These are phyloP conservation scores for Dexiosoma caninum DNA, from an alignment of 2,888 invertebrate genomes.

Conservation along the genomic window DNA sequence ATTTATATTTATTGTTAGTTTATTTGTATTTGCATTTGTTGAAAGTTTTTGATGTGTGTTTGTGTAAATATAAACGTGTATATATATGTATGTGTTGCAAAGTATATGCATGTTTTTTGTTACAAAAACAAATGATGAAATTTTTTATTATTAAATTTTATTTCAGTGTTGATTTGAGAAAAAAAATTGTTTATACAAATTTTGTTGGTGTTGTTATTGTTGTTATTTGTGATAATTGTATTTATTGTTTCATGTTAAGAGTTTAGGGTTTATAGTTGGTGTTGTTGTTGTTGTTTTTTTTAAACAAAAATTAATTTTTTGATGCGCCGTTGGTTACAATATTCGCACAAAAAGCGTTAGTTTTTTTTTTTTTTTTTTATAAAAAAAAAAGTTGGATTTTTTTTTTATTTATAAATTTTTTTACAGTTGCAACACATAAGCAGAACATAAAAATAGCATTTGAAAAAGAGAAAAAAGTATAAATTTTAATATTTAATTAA, in stretches of 20 bases:
- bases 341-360: conserved; percentile 35
- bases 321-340: conserved; percentile 51
- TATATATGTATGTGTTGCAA: conserved; percentile 37
- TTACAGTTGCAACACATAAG: conserved; percentile 67
- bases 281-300: conserved; percentile 30
- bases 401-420: conserved; percentile 46
- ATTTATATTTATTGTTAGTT: conserved; percentile 60
- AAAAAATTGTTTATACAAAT: conserved; percentile 23
- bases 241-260: conserved; percentile 37
- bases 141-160: conserved; percentile 15
- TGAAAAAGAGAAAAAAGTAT: conserved; percentile 62
- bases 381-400: not conserved
- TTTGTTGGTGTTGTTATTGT: conserved; percentile 14
- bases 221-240: conserved; percentile 26
- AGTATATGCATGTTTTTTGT: conserved; percentile 49
- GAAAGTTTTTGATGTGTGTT: conserved; percentile 20
- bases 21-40: conserved; percentile 56
- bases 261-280: conserved; percentile 42
- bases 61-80: conserved; percentile 44
- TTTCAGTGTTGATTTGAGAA: conserved; percentile 45
- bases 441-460: conserved; percentile 64
- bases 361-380: no score
- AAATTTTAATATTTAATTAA: conserved; percentile 56
- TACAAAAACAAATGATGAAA: conserved; percentile 13
- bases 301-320: conserved; percentile 53